A percentile compares a stretch with the other conserved stretches of the same genome.
These are phyloP conservation scores for Tiphia femorata DNA, from an alignment of 2,888 invertebrate genomes.

Conservation along the genomic window DNA sequence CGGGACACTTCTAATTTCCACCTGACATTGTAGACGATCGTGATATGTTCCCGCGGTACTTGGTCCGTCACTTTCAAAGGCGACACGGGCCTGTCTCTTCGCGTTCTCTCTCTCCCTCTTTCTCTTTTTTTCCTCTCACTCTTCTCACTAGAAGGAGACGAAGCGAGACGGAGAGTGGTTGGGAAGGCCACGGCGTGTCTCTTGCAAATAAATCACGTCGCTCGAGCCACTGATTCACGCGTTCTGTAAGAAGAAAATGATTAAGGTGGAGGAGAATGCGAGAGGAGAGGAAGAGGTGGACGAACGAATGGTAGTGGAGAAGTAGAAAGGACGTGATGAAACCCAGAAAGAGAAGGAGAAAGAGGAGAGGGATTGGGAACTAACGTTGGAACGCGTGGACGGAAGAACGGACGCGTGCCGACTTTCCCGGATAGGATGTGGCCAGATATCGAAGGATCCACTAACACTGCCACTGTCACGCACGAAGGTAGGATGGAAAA, in stretches of 20 bases:
- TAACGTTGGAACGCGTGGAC: conserved; percentile 11
- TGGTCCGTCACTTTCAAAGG: conserved; percentile 19
- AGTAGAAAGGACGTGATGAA: not conserved
- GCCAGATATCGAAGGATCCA: conserved; percentile 19
- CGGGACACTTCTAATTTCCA: conserved; percentile 29
- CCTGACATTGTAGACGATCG: conserved; percentile 22
- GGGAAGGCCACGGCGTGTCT: not conserved
- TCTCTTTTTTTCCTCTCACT: not conserved
- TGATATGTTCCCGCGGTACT: conserved; percentile 12
- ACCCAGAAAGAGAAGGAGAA: not conserved
- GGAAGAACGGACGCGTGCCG: not conserved
- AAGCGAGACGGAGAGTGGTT: too few relatives aligned
- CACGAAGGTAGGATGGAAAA: conserved; percentile 7
- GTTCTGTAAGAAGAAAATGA: too few relatives aligned
- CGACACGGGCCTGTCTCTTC: conserved; percentile 10
- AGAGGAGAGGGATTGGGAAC: conserved; percentile 13
- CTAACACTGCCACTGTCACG: conserved; percentile 14
- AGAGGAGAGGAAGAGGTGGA: not conserved
- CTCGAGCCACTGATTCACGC: conserved; percentile 11
- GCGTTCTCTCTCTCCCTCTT: conserved; percentile 12
- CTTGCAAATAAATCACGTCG: conserved; percentile 28
- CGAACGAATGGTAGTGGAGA: conserved; percentile 11
- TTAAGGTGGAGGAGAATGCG: too few relatives aligned
- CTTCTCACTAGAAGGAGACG: too few relatives aligned
- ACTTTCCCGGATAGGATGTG: conserved; percentile 39